Conservation (phyloP, 2,888 invertebrate genomes). For the Eupithecia abbreviata region DNA sequence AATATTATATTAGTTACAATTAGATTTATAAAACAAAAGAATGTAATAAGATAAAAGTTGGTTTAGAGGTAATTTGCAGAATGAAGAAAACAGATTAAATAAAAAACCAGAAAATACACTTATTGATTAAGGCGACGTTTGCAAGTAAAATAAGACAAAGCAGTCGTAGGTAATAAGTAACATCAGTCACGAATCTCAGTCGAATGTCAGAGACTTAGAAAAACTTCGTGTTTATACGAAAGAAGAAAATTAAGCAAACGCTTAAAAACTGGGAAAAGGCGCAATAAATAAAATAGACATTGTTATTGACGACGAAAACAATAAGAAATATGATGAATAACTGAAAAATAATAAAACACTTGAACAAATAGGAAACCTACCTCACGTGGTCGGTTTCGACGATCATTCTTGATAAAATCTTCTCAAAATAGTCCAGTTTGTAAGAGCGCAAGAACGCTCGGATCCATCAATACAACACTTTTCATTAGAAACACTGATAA, state of each 20-base stretch:
- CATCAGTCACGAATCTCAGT: not conserved
- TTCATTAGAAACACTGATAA: slow-evolving; percentile 63
- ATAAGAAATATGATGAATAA: slow-evolving; percentile 49
- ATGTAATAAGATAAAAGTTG: too few species aligned
- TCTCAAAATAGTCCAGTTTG: slow-evolving; percentile 72
- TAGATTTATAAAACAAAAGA: too few species aligned
- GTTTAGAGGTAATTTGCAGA: too few species aligned
- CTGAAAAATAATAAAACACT: slow-evolving; percentile 64
- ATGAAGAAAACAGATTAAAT: too few species aligned
- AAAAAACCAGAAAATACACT: not conserved
- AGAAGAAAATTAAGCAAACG: not conserved
- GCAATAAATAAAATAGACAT: slow-evolving; percentile 29
- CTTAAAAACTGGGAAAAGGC: slow-evolving; percentile 19
- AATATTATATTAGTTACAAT: too few species aligned
- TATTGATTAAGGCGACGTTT: not conserved
- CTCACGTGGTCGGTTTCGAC: slow-evolving; percentile 83
- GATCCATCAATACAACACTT: slow-evolving; percentile 78
- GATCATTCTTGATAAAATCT: slow-evolving; percentile 80
- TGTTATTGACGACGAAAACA: slow-evolving; percentile 36
- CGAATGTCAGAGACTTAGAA: not conserved
- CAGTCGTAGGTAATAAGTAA: not conserved
- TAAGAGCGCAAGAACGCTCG: slow-evolving; percentile 60
- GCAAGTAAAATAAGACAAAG: not conserved
- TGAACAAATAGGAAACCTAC: slow-evolving; percentile 73
- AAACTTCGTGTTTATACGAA: slow-evolving; percentile 10